Evolutionary conservation across 2,797 vertebrate genomes (phyloP).

Genomic region (Poeciliopsis gracilis): DNA sequence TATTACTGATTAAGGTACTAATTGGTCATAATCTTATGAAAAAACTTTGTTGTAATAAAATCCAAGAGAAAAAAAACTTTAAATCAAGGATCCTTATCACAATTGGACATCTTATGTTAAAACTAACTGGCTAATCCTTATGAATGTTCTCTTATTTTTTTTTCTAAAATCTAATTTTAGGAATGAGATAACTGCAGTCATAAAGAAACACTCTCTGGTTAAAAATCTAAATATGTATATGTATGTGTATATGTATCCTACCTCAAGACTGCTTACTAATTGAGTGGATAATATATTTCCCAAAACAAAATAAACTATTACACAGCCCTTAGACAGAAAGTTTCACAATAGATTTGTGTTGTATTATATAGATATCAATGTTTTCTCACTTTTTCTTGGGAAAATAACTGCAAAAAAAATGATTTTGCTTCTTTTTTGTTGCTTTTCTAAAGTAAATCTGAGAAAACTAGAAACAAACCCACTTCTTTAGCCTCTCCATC

Average conservation of each 20-base stretch:
- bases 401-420: neutral
- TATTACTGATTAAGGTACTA: neutral
- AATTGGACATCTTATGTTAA: neutral
- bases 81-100: neutral
- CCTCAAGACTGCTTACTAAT: neutral
- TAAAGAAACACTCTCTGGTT: neutral
- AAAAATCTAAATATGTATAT: neutral
- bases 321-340: neutral
- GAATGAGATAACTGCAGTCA: neutral
- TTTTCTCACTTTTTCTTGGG: neutral
- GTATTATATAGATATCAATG: neutral
- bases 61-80: neutral
- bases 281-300: neutral
- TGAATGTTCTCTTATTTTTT: neutral
- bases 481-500: slow-evolving; percentile 91
- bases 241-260: neutral
- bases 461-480: slow-evolving; percentile 36
- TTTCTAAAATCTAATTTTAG: neutral
- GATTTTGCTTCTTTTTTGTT: neutral
- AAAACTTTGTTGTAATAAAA: neutral
- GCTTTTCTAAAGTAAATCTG: neutral
- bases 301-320: neutral
- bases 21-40: neutral
- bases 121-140: neutral
- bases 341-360: neutral